A percentile compares a stretch with the other conserved stretches of the same genome.
phyloP scores from a whole-genome alignment of 2,888 invertebrate genomes.

The Cephus nigrinus region DNA sequence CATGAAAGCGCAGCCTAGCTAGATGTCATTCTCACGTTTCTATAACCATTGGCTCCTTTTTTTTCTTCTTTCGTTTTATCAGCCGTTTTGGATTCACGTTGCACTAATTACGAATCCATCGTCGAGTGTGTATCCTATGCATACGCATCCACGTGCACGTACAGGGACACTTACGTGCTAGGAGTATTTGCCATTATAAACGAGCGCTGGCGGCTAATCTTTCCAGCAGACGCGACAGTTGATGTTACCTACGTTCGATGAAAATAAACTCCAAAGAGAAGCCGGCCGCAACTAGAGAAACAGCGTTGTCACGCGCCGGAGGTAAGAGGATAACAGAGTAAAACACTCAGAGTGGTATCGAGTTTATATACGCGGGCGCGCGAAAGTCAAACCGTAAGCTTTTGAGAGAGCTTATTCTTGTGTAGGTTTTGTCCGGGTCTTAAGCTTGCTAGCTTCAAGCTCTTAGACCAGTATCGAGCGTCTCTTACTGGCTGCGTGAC shows the following conservation, averaged over 20 bases:
- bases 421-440: constrained; percentile 13
- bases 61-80: constrained; percentile 24
- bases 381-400: constrained; percentile 41
- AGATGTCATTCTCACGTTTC: constrained; percentile 30
- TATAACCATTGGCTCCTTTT: constrained; percentile 20
- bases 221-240: not conserved
- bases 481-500: not conserved
- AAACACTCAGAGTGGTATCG: constrained; percentile 40
- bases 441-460: not conserved
- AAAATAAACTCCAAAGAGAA: not conserved
- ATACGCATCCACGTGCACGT: not conserved
- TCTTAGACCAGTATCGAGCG: constrained; percentile 11
- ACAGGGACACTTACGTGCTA: not conserved
- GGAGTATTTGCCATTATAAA: not conserved
- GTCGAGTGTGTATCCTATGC: not conserved
- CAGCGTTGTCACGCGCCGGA: not conserved
- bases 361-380: constrained; percentile 28
- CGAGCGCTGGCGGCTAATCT: not conserved
- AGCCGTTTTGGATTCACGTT: constrained; percentile 25
- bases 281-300: constrained; percentile 3
- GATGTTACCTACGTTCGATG: not conserved
- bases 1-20: constrained; percentile 28
- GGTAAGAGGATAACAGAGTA: constrained; percentile 49
- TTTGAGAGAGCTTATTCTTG: constrained; percentile 25
- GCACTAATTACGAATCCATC: constrained; percentile 29